Percentiles rank a stretch among this genome's conserved stretches.
These are phyloP conservation scores for Tetramorium alpestre DNA, from an alignment of 1,140 invertebrate genomes.

Conservation along the genomic window DNA sequence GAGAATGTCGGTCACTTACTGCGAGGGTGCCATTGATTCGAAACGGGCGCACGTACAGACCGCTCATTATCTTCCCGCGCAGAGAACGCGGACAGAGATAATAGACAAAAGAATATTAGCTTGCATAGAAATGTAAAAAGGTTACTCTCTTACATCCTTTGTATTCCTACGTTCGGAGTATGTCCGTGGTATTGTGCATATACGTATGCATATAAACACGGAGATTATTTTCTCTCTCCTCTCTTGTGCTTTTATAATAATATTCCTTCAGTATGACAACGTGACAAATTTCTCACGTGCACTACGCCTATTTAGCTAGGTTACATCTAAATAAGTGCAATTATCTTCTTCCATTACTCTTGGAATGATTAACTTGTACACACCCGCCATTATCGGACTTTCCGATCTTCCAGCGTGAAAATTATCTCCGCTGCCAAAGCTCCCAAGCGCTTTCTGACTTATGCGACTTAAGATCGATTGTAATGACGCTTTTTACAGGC, in stretches of 20 bases:
- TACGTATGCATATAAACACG: background rate
- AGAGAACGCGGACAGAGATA: slow-evolving; percentile 38
- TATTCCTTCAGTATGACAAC: background rate
- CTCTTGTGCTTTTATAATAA: background rate
- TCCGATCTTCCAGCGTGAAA: slow-evolving; percentile 1
- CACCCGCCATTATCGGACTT: background rate
- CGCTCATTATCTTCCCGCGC: slow-evolving; percentile 47
- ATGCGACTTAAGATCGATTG: slow-evolving; percentile 35
- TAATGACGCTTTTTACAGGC: slow-evolving; percentile 53
- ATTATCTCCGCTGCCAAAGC: slow-evolving; percentile 14
- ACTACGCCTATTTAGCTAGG: background rate
- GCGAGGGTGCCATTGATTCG: slow-evolving; percentile 69
- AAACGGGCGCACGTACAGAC: slow-evolving; percentile 59
- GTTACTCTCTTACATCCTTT: background rate
- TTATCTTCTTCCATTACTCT: background rate
- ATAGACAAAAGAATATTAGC: slow-evolving; percentile 53
- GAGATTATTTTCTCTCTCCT: background rate
- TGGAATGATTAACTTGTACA: background rate
- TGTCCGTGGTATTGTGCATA: too few relatives aligned
- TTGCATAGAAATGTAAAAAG: slow-evolving; percentile 22
- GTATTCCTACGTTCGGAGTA: background rate
- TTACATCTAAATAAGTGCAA: background rate
- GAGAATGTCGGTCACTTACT: slow-evolving; percentile 69
- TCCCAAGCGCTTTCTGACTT: slow-evolving; percentile 3
- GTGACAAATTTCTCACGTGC: background rate